Evolutionary conservation across 2,797 vertebrate genomes (phyloP), one percentile per base, ranked within the genome.

Genomic region (Hybognathus amarus): DNA sequence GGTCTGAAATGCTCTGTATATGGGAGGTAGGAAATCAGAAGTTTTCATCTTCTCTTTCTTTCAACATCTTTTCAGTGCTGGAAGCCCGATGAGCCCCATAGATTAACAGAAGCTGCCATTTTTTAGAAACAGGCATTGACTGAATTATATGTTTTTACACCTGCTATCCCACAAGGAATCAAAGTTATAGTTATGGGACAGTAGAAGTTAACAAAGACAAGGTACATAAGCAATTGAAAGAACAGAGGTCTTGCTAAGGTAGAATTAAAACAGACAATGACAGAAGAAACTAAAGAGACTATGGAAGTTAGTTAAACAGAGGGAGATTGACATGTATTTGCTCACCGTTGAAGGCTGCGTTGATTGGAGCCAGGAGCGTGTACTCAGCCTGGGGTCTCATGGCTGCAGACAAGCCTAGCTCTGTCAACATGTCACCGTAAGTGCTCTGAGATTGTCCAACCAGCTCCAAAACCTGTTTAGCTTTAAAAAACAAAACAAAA

Each of bases 401-500:
- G 85, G 91, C 87, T 4, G 94, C 91, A 30, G 95, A 87, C 85
- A 99, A 86, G 42, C 97, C 98, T 84, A 99, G 79, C 52, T 99
- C 96, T 2, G 96, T 94, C 88, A 99, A 90, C 86, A 99, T 92
- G 76, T 99, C 98, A 0, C 90, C 93, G 87, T 98, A 99, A 20
- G 93, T 97, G 54, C 95, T 92, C 91, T 97, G 96, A 71, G 96
- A 96, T 5, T 79, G 84, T 74, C 96, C 96, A 20, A 96, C 89
- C 87, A 99, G 94, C 80, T 99, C 97, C 89, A 96, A 93, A 30
- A 98, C 97, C 93, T 97, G 96, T 87, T 99, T 99, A 83, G 98
- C 98, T 99, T 88, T 90, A 92, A 88, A 18, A 88, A n/a, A 22
- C 12, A 5, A 52, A 83, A 83, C 2, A 33, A 33, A 33, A 36